Base-by-base conservation (phyloP, 2,113 vertebrate species). In the Pangasianodon hypophthalmus region DNA sequence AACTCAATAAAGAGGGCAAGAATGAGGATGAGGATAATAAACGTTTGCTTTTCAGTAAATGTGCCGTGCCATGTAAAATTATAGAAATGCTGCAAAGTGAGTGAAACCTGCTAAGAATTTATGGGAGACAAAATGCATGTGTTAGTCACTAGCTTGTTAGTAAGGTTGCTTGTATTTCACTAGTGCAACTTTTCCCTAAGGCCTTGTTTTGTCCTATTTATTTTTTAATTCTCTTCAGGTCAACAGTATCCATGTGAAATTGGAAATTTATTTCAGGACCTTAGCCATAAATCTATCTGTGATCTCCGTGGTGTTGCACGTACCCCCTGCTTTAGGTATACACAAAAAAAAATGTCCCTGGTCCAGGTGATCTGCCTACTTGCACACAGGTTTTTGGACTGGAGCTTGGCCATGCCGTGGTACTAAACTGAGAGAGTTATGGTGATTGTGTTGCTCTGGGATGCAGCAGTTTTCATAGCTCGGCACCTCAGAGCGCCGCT, bases 381-480 rank as follows among this genome's bases (percentile, higher is more conserved):
- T 0, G 8, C 67, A 58, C 54, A 52, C n/a, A 41, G 71, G 54
- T 62, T 79, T 88, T 44, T 62, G 88, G 77, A 89, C 77, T 32
- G 60, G 46, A 90, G 44, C 84, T 81, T 44, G 79, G 37, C 60
- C 81, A 75, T 90, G 26, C 29, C 81, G 44, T 86, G 48, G 89
- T 81, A 87, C 77, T 88, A 91, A 90, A 37, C 82, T 86, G 21
- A 86, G 18, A 91, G 86, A 90, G 89, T 90, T 90, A 91, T 92
- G 86, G 69, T 91, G 69, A 88, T 88, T 79, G 89, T 86, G 83
- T 92, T 87, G 88, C 80, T 81, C 82, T 52, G 85, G 90, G 88
- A 91, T 92, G 88, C 64, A 71, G 87, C 67, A 64, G 89, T 90
- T 89, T 93, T 90, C 90, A 84, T 92, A 86, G 71, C n/a, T 83